Percentiles rank a stretch among this genome's conserved stretches.
Conservation (phyloP, 2,888 invertebrate species). For the Ferdinandea cuprea region DNA sequence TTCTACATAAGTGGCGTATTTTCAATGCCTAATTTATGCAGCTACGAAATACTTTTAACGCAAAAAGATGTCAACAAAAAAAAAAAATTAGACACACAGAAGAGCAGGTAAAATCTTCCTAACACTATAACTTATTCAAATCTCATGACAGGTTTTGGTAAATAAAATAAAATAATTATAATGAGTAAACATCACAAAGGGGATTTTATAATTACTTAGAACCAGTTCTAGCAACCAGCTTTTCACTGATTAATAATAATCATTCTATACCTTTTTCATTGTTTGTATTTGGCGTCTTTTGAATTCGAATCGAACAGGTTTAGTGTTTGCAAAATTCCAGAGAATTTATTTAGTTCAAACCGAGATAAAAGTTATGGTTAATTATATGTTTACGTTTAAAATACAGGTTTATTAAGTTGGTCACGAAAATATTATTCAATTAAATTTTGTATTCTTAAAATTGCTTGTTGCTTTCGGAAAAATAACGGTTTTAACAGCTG, state of each 20-base stretch:
- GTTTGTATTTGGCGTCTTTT: not conserved
- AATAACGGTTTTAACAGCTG: not conserved
- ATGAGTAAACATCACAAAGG: slow-evolving; percentile 3
- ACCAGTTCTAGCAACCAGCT: slow-evolving; percentile 21
- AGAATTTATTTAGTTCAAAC: not conserved
- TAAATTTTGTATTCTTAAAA: too few relatives aligned
- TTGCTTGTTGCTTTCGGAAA: too few relatives aligned
- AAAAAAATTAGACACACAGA: slow-evolving; percentile 1
- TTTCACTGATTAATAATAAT: not conserved
- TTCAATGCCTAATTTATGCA: too few relatives aligned
- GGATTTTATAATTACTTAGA: slow-evolving; percentile 8
- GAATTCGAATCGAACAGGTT: slow-evolving; percentile 10
- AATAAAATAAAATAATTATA: slow-evolving; percentile 17
- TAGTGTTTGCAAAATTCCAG: not conserved
- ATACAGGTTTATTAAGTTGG: too few relatives aligned
- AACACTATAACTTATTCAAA: slow-evolving; percentile 15
- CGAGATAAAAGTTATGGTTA: not conserved
- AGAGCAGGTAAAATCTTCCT: not conserved
- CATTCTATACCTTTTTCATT: slow-evolving; percentile 1
- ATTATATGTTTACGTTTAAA: not conserved
- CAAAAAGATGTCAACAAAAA: too few relatives aligned
- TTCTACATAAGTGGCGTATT: too few relatives aligned
- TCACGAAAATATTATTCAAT: too few relatives aligned
- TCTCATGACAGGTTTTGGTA: slow-evolving; percentile 17
- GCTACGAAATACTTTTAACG: too few relatives aligned